Evolutionary conservation across 2,888 invertebrate genomes (phyloP).

Genomic region (Leptopilina drosophilae): DNA sequence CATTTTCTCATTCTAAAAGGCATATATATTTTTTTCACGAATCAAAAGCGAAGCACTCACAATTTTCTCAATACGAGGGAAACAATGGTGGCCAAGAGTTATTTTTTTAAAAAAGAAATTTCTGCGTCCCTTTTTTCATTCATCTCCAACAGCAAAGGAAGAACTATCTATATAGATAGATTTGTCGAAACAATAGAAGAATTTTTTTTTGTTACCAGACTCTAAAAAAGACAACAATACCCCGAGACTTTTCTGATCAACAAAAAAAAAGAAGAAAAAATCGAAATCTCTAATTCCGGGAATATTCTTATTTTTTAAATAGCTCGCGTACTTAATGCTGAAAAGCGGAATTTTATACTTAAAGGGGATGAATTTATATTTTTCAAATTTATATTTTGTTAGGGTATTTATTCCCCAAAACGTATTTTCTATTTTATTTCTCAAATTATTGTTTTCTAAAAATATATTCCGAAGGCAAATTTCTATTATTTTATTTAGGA

Average conservation of each 20-base stretch:
- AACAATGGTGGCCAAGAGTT: constrained; percentile 37
- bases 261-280: constrained; percentile 28
- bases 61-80: constrained; percentile 29
- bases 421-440: no score
- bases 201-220: background rate
- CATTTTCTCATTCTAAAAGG: constrained; percentile 20
- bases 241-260: constrained; percentile 34
- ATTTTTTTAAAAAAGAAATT: background rate
- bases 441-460: no score
- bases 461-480: no score
- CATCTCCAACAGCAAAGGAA: constrained; percentile 15
- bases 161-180: background rate
- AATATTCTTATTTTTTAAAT: constrained; percentile 44
- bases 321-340: no score
- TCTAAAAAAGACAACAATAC: constrained; percentile 23
- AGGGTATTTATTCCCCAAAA: no score
- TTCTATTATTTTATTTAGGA: no score
- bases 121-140: constrained; percentile 27
- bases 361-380: no score
- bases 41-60: constrained; percentile 31
- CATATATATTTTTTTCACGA: background rate
- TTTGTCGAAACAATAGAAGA: constrained; percentile 17
- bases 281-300: constrained; percentile 46
- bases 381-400: no score
- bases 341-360: no score